phyloP scores from a whole-genome alignment of 2,888 invertebrate genomes.

The Andrena camellia region DNA sequence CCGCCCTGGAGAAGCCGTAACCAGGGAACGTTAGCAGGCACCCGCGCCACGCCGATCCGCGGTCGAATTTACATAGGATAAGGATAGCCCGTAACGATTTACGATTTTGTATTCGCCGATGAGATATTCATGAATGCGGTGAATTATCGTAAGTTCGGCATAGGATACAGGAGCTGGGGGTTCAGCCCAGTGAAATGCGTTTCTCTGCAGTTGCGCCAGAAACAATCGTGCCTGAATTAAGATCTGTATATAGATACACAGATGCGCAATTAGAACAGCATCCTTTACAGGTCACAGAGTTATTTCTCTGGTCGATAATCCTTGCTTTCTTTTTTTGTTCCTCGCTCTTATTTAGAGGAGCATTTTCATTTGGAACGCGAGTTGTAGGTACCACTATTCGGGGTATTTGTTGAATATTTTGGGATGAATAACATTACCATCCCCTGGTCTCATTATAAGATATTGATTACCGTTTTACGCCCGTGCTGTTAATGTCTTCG shows the following conservation, averaged over 20 bases:
- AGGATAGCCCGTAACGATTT: constrained; percentile 61
- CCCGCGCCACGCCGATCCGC: not conserved
- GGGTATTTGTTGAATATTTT: too few species aligned
- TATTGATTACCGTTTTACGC: not conserved
- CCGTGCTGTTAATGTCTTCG: not conserved
- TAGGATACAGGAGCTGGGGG: not conserved
- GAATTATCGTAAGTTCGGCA: constrained; percentile 40
- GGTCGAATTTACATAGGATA: constrained; percentile 61
- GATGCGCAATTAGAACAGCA: constrained; percentile 21
- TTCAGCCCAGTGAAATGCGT: not conserved
- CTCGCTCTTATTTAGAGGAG: too few species aligned
- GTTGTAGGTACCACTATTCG: too few species aligned
- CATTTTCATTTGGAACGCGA: too few species aligned
- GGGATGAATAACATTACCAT: too few species aligned
- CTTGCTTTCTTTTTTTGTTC: not conserved
- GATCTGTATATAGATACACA: not conserved
- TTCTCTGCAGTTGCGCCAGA: not conserved
- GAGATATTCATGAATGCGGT: constrained; percentile 61
- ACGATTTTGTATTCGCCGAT: constrained; percentile 60
- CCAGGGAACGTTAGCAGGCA: constrained; percentile 30
- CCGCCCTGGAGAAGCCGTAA: constrained; percentile 33
- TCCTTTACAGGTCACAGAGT: not conserved
- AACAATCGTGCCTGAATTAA: constrained; percentile 25
- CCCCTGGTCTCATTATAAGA: not conserved
- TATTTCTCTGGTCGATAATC: constrained; percentile 1